Base-by-base conservation (phyloP, 2,113 vertebrate genomes). In the Prionailurus viverrinus region DNA sequence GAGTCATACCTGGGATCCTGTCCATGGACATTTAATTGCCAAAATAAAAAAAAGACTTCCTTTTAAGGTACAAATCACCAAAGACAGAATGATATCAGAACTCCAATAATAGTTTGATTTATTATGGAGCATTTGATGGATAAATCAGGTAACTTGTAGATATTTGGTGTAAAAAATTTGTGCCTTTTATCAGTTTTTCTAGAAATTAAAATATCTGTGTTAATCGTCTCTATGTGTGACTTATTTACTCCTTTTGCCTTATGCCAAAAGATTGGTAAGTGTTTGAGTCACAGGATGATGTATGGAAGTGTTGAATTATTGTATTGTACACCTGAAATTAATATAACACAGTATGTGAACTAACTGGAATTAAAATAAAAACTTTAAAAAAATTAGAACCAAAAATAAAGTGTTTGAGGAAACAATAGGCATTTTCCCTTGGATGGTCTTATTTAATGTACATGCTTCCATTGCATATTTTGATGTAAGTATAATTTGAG, bases 41-140 rank as follows among this genome's bases (percentile, higher is more conserved):
- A 71, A 80, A 89, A 82, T 82, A 16, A 45, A 63, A 45, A 73
- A 73, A 96, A 4, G 18, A 71, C 63, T 92, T 97, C 93, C 89
- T 95, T 94, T 45, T 95, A 90, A 96, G 96, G 87, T 55, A 4
- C 31, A 91, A 11, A 82, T 88, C 79, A 69, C 69, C 5, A 14
- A 81, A 74, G 90, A 68, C 7, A 53, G 25, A 53, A 27, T 92
- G 48, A 55, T 16, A 65, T 36, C 23, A 76, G 48, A n/a, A 41
- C 33, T 95, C 68, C 71, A 71, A 23, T 65, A 53, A 88, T 78
- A 89, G n/a, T 65, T 94, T 95, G 65, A 85, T 89, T 97, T 96
- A 92, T 78, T 84, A 27, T 25, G 31, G 45, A 89, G 12, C 23
- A 73, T 83, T 89, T 96, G 80, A 92, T 84, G 29, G 55, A 25